These are phyloP conservation scores for Drosophila ficusphila DNA, from an alignment of 1,140 invertebrate genomes.

Conservation along the genomic window DNA sequence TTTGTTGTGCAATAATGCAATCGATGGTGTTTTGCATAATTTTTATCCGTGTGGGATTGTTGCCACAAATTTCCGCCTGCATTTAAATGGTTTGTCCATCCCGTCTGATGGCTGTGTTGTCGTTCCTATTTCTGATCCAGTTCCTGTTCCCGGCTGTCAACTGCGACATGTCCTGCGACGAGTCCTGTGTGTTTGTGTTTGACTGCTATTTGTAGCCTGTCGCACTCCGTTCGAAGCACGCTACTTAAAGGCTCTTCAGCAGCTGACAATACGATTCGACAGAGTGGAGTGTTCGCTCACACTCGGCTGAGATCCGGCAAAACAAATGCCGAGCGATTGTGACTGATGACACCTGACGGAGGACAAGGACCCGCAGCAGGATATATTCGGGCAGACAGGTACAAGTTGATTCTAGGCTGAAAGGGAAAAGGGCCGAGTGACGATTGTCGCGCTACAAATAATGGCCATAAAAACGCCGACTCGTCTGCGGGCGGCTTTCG, in stretches of 20 bases:
- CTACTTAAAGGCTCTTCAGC: conserved; percentile 58
- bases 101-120: conserved; percentile 17
- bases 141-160: conserved; percentile 47
- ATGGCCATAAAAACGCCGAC: conserved; percentile 60
- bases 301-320: conserved; percentile 11
- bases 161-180: conserved; percentile 61
- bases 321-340: conserved; percentile 56
- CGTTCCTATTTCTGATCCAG: conserved; percentile 12
- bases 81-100: conserved; percentile 60
- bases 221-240: conserved; percentile 46
- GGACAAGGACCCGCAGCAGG: conserved; percentile 37
- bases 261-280: conserved; percentile 35
- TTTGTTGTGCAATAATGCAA: background rate
- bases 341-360: conserved; percentile 72
- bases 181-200: conserved; percentile 18
- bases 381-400: conserved; percentile 42
- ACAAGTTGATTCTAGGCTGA: conserved; percentile 22
- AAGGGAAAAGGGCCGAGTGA: conserved; percentile 25
- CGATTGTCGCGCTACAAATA: conserved; percentile 63
- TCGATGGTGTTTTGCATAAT: background rate
- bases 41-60: conserved; percentile 4
- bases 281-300: background rate
- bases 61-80: conserved; percentile 48
- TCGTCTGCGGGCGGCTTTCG: conserved; percentile 7
- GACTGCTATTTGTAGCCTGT: conserved; percentile 37